A percentile compares a stretch with the other conserved stretches of the same genome.
Evolutionary conservation across 1,140 invertebrate species (phyloP).

Genomic region (Bombus impatiens): DNA sequence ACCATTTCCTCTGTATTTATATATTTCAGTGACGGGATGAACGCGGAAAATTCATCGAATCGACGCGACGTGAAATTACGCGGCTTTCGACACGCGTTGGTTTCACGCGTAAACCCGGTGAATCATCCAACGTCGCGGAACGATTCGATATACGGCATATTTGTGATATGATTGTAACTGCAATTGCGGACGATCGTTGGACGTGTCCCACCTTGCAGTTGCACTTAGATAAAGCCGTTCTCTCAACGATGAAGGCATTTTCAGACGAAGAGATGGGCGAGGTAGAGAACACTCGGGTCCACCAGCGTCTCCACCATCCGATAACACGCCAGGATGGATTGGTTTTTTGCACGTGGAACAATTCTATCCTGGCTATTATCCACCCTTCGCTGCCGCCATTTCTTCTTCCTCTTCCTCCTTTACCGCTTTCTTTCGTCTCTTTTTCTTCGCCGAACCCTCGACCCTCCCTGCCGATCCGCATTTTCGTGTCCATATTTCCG

Average conservation of each 20-base stretch:
- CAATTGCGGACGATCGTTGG: background rate
- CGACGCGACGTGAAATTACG: background rate
- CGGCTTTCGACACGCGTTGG: background rate
- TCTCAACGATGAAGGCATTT: conserved; percentile 39
- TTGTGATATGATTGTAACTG: background rate
- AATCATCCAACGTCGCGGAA: background rate
- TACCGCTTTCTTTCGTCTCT: background rate
- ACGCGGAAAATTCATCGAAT: background rate
- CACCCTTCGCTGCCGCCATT: conserved; percentile 41
- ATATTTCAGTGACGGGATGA: background rate
- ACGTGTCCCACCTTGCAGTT: background rate
- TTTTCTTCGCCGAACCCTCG: conserved; percentile 2
- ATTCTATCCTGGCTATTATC: conserved; percentile 78
- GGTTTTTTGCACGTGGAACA: conserved; percentile 76
- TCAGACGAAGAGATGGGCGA: conserved; percentile 9
- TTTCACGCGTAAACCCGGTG: background rate
- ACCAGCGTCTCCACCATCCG: conserved; percentile 71
- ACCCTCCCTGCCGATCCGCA: conserved; percentile 32
- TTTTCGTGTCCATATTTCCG: conserved; percentile 71
- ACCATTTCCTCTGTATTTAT: background rate
- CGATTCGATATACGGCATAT: background rate
- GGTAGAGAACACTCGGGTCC: conserved; percentile 50
- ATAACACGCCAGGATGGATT: conserved; percentile 77
- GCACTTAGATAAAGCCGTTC: conserved; percentile 47
- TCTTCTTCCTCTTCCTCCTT: background rate